Evolutionary conservation across 2,888 invertebrate genomes (phyloP), one percentile per base, ranked within the genome.

Genomic region (Dasysyrphus albostriatus): DNA sequence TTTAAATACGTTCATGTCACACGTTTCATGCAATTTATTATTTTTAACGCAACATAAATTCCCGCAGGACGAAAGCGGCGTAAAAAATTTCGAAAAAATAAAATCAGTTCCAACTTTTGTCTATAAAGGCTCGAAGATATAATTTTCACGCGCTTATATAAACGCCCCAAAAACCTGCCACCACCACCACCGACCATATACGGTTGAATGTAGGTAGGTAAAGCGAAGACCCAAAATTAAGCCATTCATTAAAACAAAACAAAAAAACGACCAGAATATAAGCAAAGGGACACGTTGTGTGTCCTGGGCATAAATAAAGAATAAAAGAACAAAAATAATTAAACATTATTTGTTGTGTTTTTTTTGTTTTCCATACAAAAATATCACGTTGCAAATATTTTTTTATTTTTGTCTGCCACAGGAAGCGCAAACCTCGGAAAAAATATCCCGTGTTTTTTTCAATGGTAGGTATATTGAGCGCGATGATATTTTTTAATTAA

Each of bases 401-500:
- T 74, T 61, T 49, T n/a, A n/a, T n/a, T 39, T 24, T 42, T 12
- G 14, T 5, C 14, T 29, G 29, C 14, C 24, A 19, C 34, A 44
- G 51, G 70, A 37, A 51, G 51, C 24, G 34, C 24, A 24, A 29
- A 16, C 5, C 34, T n/a, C 56, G 47, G 16, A 9, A 42, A 63
- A 47, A 34, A n/a, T 32, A 12, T n/a, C 19, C 39, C 54, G 34
- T 44, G n/a, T 29, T 37, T 32, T 37, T 32, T 5, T 16, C 2
- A n/a, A 16, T 34, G 34, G 58, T 54, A 37, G 34, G 58, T 54
- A 37, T 73, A 72, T 76, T 75, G 75, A 51, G 80, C 61, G 75
- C 47, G 87, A 76, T 80, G 76, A 88, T 88, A 88, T 76, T 88
- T 88, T 88, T 88, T 80, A 88, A 88, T 88, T 83, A 88, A 76